Conservation (phyloP, 2,888 invertebrate genomes). For the Ectropis crepuscularia region DNA sequence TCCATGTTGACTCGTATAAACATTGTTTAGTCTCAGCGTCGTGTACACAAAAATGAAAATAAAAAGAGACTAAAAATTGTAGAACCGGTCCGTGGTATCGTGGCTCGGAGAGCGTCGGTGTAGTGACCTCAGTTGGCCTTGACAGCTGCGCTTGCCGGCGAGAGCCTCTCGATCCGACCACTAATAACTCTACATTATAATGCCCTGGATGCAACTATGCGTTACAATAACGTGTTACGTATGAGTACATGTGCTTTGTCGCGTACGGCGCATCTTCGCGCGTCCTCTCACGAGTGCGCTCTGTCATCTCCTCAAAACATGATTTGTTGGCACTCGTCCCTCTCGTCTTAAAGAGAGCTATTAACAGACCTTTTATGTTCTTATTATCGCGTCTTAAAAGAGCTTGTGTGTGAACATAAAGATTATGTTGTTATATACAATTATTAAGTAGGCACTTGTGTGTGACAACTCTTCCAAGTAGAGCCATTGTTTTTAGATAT, state of each 20-base stretch:
- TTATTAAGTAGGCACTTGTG: background rate
- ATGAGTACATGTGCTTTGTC: constrained; percentile 36
- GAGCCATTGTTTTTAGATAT: background rate
- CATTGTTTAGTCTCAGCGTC: constrained; percentile 83
- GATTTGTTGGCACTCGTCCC: constrained; percentile 69
- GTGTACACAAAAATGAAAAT: constrained; percentile 85
- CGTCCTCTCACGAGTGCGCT: constrained; percentile 39
- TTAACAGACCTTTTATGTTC: constrained; percentile 39
- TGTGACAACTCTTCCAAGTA: background rate
- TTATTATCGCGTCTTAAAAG: constrained; percentile 23
- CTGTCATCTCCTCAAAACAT: constrained; percentile 65
- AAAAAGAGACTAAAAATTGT: constrained; percentile 83
- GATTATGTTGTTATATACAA: constrained; percentile 1
- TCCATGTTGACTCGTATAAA: constrained; percentile 79
- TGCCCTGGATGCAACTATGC: constrained; percentile 74
- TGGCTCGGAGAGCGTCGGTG: constrained; percentile 81
- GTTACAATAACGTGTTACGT: constrained; percentile 64
- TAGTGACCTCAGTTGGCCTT: constrained; percentile 84
- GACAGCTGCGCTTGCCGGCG: constrained; percentile 80
- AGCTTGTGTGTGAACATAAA: constrained; percentile 14
- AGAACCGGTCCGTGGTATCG: constrained; percentile 81
- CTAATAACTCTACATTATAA: constrained; percentile 82
- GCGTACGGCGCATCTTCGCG: constrained; percentile 41
- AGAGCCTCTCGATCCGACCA: constrained; percentile 77
- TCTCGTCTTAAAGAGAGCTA: constrained; percentile 39